Conservation (phyloP, 1,140 invertebrate genomes). For the Gyrodactylus bullatarudis region DNA sequence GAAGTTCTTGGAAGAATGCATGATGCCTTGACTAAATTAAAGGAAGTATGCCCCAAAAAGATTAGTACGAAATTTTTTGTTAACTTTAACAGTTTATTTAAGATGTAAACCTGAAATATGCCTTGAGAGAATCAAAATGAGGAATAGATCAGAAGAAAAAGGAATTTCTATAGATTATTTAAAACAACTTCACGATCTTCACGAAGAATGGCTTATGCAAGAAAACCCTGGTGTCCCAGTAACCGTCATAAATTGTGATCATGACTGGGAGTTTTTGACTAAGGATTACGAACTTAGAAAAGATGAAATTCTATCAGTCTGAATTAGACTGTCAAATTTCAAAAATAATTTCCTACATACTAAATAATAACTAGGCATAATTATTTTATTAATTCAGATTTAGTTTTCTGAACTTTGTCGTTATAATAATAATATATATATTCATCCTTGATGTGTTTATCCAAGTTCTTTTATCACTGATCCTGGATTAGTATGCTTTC, state of each 20-base stretch:
- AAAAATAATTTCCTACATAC: no score
- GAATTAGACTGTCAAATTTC: no score
- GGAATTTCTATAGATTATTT: constrained; percentile 25
- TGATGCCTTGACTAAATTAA: neutral
- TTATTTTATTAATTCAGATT: no score
- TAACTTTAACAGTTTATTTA: constrained; percentile 35
- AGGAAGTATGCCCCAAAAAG: neutral
- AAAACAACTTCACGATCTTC: constrained; percentile 34
- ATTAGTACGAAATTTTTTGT: neutral
- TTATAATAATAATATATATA: no score
- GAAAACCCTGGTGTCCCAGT: constrained; percentile 13
- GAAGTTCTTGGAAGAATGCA: neutral
- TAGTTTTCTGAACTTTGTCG: no score
- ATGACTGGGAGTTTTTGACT: neutral
- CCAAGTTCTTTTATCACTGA: no score
- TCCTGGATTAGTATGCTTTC: no score
- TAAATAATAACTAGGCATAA: no score
- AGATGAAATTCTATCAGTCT: neutral
- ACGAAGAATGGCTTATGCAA: constrained; percentile 43
- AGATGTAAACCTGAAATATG: constrained; percentile 42
- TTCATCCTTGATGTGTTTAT: no score
- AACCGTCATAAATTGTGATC: constrained; percentile 11
- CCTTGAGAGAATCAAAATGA: constrained; percentile 34
- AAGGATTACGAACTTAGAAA: neutral
- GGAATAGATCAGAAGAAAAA: constrained; percentile 38